phyloP scores from a whole-genome alignment of 2,113 vertebrate genomes.

The Aspidoscelis tigris region DNA sequence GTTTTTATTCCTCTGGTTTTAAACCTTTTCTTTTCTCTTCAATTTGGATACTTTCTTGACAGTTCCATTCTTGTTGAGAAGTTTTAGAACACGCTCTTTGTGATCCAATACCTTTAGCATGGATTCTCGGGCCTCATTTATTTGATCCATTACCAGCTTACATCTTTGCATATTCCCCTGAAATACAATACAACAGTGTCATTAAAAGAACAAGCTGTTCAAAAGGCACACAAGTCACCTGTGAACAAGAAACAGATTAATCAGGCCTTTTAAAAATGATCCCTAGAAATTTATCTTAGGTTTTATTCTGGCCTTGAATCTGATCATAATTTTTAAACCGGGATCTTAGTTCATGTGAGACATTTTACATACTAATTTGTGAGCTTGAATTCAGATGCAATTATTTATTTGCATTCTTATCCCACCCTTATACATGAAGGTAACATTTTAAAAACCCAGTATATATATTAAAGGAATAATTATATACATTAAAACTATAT shows the following conservation, averaged over 20 bases:
- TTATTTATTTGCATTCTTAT: too few relatives aligned
- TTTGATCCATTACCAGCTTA: conserved; percentile 99
- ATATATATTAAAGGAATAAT: too few relatives aligned
- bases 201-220: background rate
- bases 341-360: background rate
- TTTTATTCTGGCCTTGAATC: background rate
- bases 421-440: too few relatives aligned
- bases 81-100: conserved; percentile 96
- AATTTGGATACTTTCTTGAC: conserved; percentile 96
- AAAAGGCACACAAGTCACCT: background rate
- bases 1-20: conserved; percentile 60
- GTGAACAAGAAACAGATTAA: background rate
- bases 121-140: conserved; percentile 96
- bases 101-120: conserved; percentile 99
- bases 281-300: background rate
- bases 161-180: conserved; percentile 99
- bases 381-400: too few relatives aligned
- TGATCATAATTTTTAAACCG: background rate
- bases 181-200: conserved; percentile 49
- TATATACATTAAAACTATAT: too few relatives aligned
- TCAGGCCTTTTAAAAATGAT: background rate
- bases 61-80: conserved; percentile 96
- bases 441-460: too few relatives aligned
- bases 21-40: conserved; percentile 95
- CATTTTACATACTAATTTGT: background rate